Evolutionary conservation across 2,888 invertebrate genomes (phyloP).

Genomic region (Catocala sponsa): DNA sequence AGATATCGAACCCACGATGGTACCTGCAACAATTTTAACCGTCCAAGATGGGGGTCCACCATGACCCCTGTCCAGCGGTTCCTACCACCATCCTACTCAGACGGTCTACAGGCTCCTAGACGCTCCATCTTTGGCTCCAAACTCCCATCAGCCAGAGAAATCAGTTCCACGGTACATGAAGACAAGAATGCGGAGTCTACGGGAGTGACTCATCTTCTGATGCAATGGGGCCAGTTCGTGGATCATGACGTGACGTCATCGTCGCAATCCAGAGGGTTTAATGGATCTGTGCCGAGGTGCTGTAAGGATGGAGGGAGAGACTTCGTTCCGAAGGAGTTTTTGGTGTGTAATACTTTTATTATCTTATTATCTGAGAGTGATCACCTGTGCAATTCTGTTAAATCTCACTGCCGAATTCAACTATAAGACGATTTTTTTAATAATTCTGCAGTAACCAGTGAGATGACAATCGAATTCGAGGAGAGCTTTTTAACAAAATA

Average conservation of each 20-base stretch:
- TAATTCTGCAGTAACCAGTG: no score
- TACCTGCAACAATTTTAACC: conserved; percentile 94
- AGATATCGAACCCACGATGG: conserved; percentile 95
- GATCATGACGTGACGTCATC: conserved; percentile 96
- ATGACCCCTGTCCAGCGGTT: conserved; percentile 95
- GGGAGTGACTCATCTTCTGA: conserved; percentile 92
- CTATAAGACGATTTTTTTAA: no score
- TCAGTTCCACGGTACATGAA: conserved; percentile 90
- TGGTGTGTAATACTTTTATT: conserved; percentile 75
- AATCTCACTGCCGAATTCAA: no score
- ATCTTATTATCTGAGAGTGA: no score
- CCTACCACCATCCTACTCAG: conserved; percentile 93
- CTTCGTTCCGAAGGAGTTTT: conserved; percentile 89
- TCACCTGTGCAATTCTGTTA: no score
- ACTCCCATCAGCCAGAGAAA: conserved; percentile 92
- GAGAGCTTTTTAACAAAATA: no score
- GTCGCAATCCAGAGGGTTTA: conserved; percentile 92
- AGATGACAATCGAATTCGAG: no score
- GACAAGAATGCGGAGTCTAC: conserved; percentile 89
- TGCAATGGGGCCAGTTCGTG: conserved; percentile 97
- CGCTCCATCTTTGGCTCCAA: conserved; percentile 87
- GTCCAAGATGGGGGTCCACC: conserved; percentile 94
- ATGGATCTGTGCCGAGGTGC: conserved; percentile 93
- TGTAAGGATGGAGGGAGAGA: conserved; percentile 89
- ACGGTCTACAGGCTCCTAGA: conserved; percentile 89